Evolutionary conservation across 2,888 invertebrate species (phyloP).

Genomic region (Cheilosia soror): DNA sequence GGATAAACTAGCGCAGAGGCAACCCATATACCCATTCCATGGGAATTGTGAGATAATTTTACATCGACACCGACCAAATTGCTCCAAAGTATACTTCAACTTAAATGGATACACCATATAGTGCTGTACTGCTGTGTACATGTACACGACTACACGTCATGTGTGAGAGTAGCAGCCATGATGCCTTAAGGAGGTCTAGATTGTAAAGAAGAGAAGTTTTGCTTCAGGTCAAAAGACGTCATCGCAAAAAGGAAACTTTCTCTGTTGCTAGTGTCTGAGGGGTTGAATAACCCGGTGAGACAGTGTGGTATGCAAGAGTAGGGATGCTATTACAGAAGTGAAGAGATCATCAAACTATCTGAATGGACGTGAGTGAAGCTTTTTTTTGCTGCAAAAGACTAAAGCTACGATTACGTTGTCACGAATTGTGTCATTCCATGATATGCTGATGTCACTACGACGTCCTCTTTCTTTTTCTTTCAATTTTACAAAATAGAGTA

Average conservation of each 20-base stretch:
- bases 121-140: not conserved
- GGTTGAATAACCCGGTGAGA: conserved; percentile 62
- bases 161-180: conserved; percentile 35
- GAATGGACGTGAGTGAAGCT: no score
- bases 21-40: conserved; percentile 28
- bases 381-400: no score
- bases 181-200: conserved; percentile 52
- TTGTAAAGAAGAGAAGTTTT: conserved; percentile 61
- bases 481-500: no score
- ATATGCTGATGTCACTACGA: no score
- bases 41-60: conserved; percentile 71
- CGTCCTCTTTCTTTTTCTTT: no score
- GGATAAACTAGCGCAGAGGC: conserved; percentile 7
- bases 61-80: conserved; percentile 74
- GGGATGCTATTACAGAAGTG: no score
- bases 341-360: no score
- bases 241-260: conserved; percentile 67
- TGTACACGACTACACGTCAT: conserved; percentile 15
- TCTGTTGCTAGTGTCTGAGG: conserved; percentile 26
- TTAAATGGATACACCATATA: conserved; percentile 57
- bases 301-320: conserved; percentile 30
- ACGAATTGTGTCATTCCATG: no score
- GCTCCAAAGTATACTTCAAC: conserved; percentile 65
- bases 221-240: conserved; percentile 74
- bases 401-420: no score